Conservation (phyloP, 2,888 invertebrate species). For the Gibbula magus region DNA sequence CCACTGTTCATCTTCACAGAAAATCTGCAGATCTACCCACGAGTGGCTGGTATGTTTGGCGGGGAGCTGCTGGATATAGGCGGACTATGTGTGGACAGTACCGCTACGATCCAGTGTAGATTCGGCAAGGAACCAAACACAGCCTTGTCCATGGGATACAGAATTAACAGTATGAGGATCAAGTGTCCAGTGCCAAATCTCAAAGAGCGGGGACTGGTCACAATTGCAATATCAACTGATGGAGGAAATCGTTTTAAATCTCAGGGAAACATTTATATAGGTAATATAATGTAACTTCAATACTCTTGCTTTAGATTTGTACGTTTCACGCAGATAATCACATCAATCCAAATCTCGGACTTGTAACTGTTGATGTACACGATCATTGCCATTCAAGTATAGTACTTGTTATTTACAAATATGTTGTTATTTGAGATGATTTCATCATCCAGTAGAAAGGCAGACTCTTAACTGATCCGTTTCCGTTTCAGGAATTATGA, state of each 20-base stretch:
- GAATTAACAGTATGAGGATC: constrained; percentile 76
- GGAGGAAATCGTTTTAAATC: constrained; percentile 77
- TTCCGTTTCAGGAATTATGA: too few species aligned
- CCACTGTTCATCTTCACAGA: constrained; percentile 35
- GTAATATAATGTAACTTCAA: background rate
- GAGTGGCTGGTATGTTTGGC: constrained; percentile 93
- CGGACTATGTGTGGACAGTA: constrained; percentile 91
- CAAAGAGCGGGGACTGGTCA: constrained; percentile 90
- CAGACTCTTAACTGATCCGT: too few species aligned
- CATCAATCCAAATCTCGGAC: background rate
- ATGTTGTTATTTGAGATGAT: too few species aligned
- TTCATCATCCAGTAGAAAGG: too few species aligned
- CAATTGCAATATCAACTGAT: constrained; percentile 89
- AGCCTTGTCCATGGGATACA: constrained; percentile 37
- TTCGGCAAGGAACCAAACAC: constrained; percentile 67
- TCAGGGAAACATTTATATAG: background rate
- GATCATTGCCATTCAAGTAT: too few species aligned
- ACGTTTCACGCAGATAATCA: background rate
- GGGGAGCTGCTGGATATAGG: constrained; percentile 97
- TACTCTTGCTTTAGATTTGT: background rate
- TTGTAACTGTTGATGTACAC: too few species aligned
- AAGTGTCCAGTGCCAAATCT: constrained; percentile 92
- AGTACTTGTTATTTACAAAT: too few species aligned
- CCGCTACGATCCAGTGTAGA: constrained; percentile 81
- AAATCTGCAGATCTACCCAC: constrained; percentile 54